These are phyloP conservation scores for Nemapogon koenigi DNA, from an alignment of 2,888 invertebrate species.

Conservation along the genomic window DNA sequence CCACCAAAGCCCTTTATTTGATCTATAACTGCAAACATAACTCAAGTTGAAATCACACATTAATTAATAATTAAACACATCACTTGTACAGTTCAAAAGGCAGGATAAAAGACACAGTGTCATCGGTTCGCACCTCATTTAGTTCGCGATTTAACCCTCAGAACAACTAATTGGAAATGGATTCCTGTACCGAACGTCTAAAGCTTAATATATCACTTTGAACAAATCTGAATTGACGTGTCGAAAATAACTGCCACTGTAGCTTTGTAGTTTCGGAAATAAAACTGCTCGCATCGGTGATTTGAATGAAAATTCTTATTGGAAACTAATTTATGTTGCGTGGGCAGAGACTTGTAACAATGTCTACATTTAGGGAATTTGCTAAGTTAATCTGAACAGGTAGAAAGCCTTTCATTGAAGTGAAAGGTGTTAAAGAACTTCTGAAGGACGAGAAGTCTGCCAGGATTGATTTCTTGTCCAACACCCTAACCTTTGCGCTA, in stretches of 20 bases:
- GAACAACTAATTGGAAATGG: constrained; percentile 37
- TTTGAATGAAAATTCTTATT: not conserved
- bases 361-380: no score
- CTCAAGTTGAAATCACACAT: constrained; percentile 12
- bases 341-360: no score
- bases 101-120: no score
- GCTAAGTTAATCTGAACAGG: no score
- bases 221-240: not conserved
- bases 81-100: constrained; percentile 12
- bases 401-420: no score
- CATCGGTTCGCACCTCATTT: constrained; percentile 47
- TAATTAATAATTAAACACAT: no score
- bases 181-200: constrained; percentile 22
- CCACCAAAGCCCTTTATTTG: constrained; percentile 1
- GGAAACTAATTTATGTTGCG: not conserved
- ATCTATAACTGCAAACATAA: constrained; percentile 7
- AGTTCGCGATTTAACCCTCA: constrained; percentile 28
- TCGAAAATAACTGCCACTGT: not conserved
- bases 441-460: no score
- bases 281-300: not conserved
- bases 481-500: no score
- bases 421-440: no score
- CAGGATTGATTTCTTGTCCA: no score
- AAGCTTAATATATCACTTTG: constrained; percentile 8
- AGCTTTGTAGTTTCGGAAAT: not conserved